A percentile compares a stretch with the other conserved stretches of the same genome.
phyloP scores from a whole-genome alignment of 2,113 vertebrate genomes.

The Oncorhynchus mykiss region DNA sequence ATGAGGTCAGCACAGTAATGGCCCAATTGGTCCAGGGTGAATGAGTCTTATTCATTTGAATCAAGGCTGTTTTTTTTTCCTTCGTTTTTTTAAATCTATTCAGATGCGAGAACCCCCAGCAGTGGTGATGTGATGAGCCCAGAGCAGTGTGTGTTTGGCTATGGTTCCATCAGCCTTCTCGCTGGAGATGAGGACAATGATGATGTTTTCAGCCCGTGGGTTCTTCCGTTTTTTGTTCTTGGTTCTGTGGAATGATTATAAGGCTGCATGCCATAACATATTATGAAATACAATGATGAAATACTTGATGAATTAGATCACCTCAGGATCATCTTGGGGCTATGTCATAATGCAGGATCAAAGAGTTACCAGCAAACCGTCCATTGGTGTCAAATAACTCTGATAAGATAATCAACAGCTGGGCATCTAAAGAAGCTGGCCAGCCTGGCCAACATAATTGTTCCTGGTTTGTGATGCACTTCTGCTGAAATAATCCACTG shows the following conservation, averaged over 20 bases:
- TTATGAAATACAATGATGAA: neutral
- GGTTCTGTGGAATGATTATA: neutral
- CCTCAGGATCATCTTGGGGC: too few relatives aligned
- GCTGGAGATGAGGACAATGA: conserved; percentile 67
- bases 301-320: too few relatives aligned
- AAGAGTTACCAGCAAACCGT: too few relatives aligned
- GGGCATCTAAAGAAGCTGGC: too few relatives aligned
- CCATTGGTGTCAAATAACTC: too few relatives aligned
- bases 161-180: conserved; percentile 60
- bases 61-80: conserved; percentile 1
- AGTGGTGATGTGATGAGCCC: conserved; percentile 55
- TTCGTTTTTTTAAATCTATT: neutral
- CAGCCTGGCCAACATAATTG: too few relatives aligned
- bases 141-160: conserved; percentile 71
- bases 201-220: conserved; percentile 72
- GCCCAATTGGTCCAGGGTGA: neutral
- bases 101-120: conserved; percentile 50
- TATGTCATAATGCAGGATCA: too few relatives aligned
- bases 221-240: neutral
- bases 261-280: neutral
- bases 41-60: neutral
- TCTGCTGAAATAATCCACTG: too few relatives aligned
- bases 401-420: too few relatives aligned
- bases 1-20: neutral
- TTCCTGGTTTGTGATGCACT: too few relatives aligned